Percentiles rank a stretch among this genome's conserved stretches.
These are phyloP conservation scores for Salarias fasciatus DNA, from an alignment of 2,797 vertebrate species.

Conservation along the genomic window DNA sequence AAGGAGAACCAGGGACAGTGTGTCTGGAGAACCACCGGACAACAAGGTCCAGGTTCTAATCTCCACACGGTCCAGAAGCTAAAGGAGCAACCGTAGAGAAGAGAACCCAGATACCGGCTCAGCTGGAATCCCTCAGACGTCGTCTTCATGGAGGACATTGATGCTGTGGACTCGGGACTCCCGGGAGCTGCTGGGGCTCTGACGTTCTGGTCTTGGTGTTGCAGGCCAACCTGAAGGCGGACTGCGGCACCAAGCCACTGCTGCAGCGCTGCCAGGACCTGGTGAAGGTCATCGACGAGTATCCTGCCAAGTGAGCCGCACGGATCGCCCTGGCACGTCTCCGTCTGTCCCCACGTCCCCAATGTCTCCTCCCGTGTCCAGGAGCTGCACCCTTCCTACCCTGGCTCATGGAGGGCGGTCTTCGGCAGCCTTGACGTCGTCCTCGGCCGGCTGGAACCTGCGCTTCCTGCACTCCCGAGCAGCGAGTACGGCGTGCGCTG, in stretches of 20 bases:
- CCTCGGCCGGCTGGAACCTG: slow-evolving; percentile 91
- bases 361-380: no score
- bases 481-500: slow-evolving; percentile 87
- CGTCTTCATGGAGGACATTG: no score
- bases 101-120: no score
- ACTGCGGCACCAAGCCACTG: slow-evolving; percentile 88
- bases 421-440: slow-evolving; percentile 94
- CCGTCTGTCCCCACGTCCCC: no score
- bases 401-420: slow-evolving; percentile 92
- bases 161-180: no score
- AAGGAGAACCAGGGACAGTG: no score
- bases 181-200: background rate
- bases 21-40: no score
- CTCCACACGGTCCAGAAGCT: no score
- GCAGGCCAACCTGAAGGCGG: slow-evolving; percentile 91
- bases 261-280: slow-evolving; percentile 91
- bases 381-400: slow-evolving; percentile 94
- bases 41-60: no score
- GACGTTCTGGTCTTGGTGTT: background rate
- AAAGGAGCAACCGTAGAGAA: no score
- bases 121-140: no score
- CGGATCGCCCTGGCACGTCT: no score
- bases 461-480: slow-evolving; percentile 84
- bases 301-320: slow-evolving; percentile 94
- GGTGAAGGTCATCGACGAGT: slow-evolving; percentile 91